Percentiles rank a stretch among this genome's conserved stretches.
These are phyloP conservation scores for Gyps fulvus DNA, from an alignment of 2,113 vertebrate species.

Conservation along the genomic window DNA sequence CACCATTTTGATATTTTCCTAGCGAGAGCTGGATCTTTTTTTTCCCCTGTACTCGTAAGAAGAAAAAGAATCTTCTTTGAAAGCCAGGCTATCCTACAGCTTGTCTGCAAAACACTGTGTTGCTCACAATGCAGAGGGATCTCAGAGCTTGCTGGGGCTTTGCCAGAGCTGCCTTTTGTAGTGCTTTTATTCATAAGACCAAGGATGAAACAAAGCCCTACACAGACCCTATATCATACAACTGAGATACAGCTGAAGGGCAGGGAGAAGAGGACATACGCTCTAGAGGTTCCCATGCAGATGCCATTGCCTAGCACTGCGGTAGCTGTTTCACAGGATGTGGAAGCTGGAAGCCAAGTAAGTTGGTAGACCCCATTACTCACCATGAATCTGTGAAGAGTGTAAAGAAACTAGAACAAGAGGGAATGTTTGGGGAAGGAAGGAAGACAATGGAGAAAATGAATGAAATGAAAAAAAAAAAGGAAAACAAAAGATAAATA, in stretches of 20 bases:
- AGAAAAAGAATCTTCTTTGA: background rate
- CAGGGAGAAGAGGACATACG: background rate
- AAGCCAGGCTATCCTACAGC: background rate
- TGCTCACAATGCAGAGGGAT: background rate
- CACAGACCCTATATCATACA: background rate
- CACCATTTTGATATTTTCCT: background rate
- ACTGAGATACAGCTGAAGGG: background rate
- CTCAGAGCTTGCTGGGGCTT: background rate
- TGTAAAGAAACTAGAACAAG: background rate
- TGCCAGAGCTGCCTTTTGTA: conserved; percentile 10
- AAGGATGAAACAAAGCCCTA: conserved; percentile 15
- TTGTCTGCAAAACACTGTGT: background rate
- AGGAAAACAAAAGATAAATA: background rate
- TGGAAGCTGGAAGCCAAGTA: background rate
- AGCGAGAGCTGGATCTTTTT: background rate
- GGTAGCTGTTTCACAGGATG: background rate
- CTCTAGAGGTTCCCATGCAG: background rate
- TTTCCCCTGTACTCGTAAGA: background rate
- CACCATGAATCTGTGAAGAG: background rate
- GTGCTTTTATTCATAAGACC: background rate
- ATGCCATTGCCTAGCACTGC: background rate
- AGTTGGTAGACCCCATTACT: background rate
- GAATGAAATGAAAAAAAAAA: background rate
- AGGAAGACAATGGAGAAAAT: background rate
- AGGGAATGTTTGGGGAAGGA: background rate